Evolutionary conservation across 2,113 vertebrate species (phyloP).

Genomic region (Dicentrarchus labrax): DNA sequence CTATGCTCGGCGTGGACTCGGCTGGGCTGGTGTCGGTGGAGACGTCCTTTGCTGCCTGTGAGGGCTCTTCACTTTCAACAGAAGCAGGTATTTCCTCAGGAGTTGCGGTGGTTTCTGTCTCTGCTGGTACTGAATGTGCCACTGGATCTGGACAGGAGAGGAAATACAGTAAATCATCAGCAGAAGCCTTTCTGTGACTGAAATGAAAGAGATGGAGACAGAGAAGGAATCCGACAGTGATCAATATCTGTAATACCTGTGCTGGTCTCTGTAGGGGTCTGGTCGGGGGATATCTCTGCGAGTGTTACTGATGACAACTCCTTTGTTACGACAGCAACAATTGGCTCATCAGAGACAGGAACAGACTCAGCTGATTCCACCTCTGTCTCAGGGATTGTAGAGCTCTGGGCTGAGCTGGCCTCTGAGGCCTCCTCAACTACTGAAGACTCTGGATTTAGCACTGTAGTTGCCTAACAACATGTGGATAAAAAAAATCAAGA

Average conservation of each 20-base stretch:
- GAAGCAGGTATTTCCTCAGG: slow-evolving; percentile 26
- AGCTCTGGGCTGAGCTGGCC: slow-evolving; percentile 20
- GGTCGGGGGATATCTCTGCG: slow-evolving; percentile 39
- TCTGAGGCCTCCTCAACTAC: slow-evolving; percentile 45
- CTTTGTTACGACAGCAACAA: slow-evolving; percentile 38
- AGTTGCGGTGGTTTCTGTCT: slow-evolving; percentile 11
- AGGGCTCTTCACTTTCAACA: slow-evolving; percentile 22
- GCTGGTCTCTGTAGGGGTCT: slow-evolving; percentile 47
- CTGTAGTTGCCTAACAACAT: slow-evolving; percentile 35
- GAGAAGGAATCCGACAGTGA: slow-evolving; percentile 26
- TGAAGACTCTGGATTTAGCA: slow-evolving; percentile 42
- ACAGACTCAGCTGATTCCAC: slow-evolving; percentile 39
- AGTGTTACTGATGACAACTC: slow-evolving; percentile 52
- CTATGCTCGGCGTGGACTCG: neutral
- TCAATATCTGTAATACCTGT: slow-evolving; percentile 62
- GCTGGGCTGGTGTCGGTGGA: neutral
- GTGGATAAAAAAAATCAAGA: neutral
- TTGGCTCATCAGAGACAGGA: slow-evolving; percentile 51
- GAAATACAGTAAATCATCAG: slow-evolving; percentile 9
- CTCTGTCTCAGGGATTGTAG: slow-evolving; percentile 32
- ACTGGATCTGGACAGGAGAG: slow-evolving; percentile 22
- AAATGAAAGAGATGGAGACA: slow-evolving; percentile 29
- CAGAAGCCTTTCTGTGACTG: slow-evolving; percentile 22
- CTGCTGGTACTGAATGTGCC: slow-evolving; percentile 26
- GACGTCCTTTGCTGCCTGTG: slow-evolving; percentile 1